These are phyloP conservation scores for Drosophila tropicalis DNA, from an alignment of 1,140 invertebrate species.

Conservation along the genomic window DNA sequence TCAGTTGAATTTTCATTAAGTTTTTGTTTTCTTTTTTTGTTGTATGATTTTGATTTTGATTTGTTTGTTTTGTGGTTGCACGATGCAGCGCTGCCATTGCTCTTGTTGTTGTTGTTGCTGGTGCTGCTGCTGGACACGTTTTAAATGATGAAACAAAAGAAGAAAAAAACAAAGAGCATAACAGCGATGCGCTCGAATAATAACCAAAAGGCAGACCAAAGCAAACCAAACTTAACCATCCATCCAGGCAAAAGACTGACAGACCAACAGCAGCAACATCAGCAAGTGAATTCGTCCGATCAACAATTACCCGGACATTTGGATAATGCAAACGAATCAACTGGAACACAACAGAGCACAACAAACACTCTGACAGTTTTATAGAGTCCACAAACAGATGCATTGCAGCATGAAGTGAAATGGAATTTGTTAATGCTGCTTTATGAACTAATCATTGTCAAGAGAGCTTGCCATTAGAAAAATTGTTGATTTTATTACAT, in stretches of 20 bases:
- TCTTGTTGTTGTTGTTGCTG: slow-evolving; percentile 37
- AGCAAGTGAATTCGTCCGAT: slow-evolving; percentile 65
- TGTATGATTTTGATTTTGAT: slow-evolving; percentile 19
- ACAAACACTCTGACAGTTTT: slow-evolving; percentile 1
- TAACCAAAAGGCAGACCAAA: slow-evolving; percentile 26
- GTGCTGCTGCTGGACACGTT: slow-evolving; percentile 69
- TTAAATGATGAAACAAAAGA: slow-evolving; percentile 71
- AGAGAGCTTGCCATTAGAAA: slow-evolving; percentile 31
- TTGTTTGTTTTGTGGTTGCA: slow-evolving; percentile 60
- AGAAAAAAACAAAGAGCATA: slow-evolving; percentile 39
- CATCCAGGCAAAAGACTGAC: background rate
- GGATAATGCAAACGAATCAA: slow-evolving; percentile 61
- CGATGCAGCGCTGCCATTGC: slow-evolving; percentile 27
- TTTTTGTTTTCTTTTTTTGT: slow-evolving; percentile 24
- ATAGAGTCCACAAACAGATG: slow-evolving; percentile 20
- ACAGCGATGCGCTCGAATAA: slow-evolving; percentile 65
- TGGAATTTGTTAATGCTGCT: slow-evolving; percentile 29
- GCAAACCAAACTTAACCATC: background rate
- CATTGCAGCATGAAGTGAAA: slow-evolving; percentile 45
- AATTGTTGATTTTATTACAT: slow-evolving; percentile 48
- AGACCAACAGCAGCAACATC: background rate
- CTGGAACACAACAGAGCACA: slow-evolving; percentile 34
- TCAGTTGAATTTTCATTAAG: slow-evolving; percentile 69
- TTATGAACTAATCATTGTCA: slow-evolving; percentile 58
- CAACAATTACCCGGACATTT: slow-evolving; percentile 71